Evolutionary conservation across 2,888 invertebrate genomes (phyloP), one percentile per base, ranked within the genome.

Genomic region (Dorcus hopei): DNA sequence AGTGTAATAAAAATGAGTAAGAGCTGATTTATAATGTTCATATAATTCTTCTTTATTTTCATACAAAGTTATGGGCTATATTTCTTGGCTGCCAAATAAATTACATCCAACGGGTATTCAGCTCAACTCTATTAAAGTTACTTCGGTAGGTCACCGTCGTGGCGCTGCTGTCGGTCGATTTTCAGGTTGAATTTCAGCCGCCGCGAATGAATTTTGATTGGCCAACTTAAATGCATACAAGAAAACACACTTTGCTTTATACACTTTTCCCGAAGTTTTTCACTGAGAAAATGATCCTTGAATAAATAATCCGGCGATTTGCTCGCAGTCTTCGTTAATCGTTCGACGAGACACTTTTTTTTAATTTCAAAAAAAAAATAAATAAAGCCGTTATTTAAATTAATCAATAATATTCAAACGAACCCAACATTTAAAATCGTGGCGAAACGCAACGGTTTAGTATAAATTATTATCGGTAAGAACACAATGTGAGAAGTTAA

Each of bases 1-100:
- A 67, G 65, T 65, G 72, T 70, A 74, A 76, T 76, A 79, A 77
- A 78, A 77, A 77, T 75, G 75, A 74, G 74, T 70, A 71, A 73
- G 70, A 72, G 71, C 74, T 78, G 79, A 79, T 79, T 79, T 78
- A 78, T 77, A 77, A 76, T 75, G 77, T 77, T 74, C 75, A 71
- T 76, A 78, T 79, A 78, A 79, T 78, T 79, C 78, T 79, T 78
- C 77, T 79, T 78, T 79, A 79, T 79, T 78, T 78, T 78, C 78
- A 77, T 78, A 77, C 77, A 75, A 77, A 78, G 77, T 79, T 78
- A 78, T 78, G 77, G 77, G 72, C 76, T 75, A 78, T 79, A 78
- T 77, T 78, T 78, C 77, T 77, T 72, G 65, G 71, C 76, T 76
- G 78, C 74, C 78, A 77, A 77, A 79, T 79, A 79, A 79, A 79